Conservation (phyloP, 2,113 vertebrate species). For the Aegotheles bennettii region DNA sequence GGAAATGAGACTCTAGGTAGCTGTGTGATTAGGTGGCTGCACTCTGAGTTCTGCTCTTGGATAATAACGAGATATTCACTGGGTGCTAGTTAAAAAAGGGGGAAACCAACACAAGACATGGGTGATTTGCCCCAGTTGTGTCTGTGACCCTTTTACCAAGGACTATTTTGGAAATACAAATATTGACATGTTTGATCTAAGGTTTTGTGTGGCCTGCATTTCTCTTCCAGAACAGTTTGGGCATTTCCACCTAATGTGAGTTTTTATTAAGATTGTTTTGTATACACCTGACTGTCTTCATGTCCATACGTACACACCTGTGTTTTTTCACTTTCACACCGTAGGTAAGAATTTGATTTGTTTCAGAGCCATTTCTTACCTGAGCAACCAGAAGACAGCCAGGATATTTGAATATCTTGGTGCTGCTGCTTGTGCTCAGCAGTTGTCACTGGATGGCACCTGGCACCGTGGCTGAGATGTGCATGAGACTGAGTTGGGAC, state of each 20-base stretch:
- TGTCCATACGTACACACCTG: rapidly evolving
- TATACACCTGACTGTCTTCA: background rate
- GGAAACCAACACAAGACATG: background rate
- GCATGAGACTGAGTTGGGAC: background rate
- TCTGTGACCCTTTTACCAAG: background rate
- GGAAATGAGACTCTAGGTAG: background rate
- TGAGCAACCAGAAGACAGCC: background rate
- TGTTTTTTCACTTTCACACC: background rate
- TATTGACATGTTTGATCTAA: background rate
- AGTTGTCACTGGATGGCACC: background rate
- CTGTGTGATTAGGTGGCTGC: background rate
- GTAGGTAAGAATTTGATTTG: background rate
- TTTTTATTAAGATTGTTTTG: background rate
- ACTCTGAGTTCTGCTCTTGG: background rate
- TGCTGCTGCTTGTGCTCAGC: background rate
- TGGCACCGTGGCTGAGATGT: background rate
- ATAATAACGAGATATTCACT: background rate
- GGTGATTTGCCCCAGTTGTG: background rate
- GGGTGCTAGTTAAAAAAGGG: background rate
- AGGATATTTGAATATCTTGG: background rate
- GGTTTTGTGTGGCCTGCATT: background rate
- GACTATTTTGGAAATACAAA: background rate
- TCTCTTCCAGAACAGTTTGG: background rate
- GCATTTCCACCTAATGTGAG: background rate
- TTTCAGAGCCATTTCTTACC: background rate